Base-by-base conservation (phyloP, 2,797 vertebrate species). In the Eospalax fontanierii region DNA sequence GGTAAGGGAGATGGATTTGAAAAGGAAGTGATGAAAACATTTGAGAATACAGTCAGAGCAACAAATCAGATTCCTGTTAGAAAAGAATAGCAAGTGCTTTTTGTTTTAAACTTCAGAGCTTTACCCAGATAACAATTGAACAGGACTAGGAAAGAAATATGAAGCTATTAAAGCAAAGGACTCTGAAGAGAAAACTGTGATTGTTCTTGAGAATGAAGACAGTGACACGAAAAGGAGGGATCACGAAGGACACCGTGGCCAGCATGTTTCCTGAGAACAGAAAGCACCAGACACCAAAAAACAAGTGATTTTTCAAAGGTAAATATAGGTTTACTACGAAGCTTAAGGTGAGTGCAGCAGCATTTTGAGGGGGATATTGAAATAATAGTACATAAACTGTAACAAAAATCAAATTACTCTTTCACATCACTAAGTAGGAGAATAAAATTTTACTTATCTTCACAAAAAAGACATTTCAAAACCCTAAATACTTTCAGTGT, bases 191-290 rank as follows among this genome's bases (percentile, higher is more conserved):
- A 76, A 21, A 75, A 63, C 21, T 79, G 0, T 19, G 57, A 79
- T 40, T 68, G 40, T 40, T 87, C 35, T 70, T 54, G 40, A 70
- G 90, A 89, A 70, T 28, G 57, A 91, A 91, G 71, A 35, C 65
- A 66, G 63, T 63, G 78, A 63, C 22, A 54, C 57, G 35, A 87
- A 87, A 2, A 91, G 33, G 30, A 50, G 11, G 6, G 38, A 74
- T 1, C 26, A 78, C 16, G 59, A 90, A 43, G 63, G 40, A 61
- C 18, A 84, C 43, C 61, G 15, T 68, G 33, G 18, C 33, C 30
- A 80, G 0, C 50, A 83, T 59, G 26, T 68, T 85, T 65, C 15
- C 15, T 43, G 14, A 85, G 21, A 19, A 74, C 30, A n/a, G 61
- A 50, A 59, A 80, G 35, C 28, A 70, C 24, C 71, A 57, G 87